phyloP scores from a whole-genome alignment of 2,888 invertebrate genomes.

The Pachliopta kotzebuea region DNA sequence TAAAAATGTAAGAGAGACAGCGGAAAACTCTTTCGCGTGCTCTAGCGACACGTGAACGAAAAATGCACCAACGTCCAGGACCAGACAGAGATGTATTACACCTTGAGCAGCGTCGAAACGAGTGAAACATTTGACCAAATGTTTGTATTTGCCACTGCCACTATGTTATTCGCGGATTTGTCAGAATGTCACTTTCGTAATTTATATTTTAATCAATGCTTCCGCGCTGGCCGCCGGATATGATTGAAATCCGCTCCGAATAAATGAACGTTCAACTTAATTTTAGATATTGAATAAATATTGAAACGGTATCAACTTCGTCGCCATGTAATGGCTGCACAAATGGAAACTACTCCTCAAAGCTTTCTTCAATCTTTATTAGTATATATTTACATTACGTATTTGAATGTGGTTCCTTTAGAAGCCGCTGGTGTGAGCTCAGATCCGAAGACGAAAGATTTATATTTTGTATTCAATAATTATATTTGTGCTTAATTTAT shows the following conservation, averaged over 20 bases:
- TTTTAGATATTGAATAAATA: conserved; percentile 30
- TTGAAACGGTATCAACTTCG: conserved; percentile 20
- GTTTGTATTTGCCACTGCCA: conserved; percentile 6
- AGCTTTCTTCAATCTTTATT: conserved; percentile 5
- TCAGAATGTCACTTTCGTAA: conserved; percentile 40
- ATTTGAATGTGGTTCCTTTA: conserved; percentile 50
- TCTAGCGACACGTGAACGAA: conserved; percentile 17
- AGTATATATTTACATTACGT: conserved; percentile 28
- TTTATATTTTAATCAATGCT: conserved; percentile 60
- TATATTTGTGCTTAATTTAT: conserved; percentile 48
- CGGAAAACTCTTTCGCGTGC: conserved; percentile 15
- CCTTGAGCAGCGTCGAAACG: conserved; percentile 5
- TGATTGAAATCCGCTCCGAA: conserved; percentile 50
- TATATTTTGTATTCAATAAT: conserved; percentile 58
- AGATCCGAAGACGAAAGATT: conserved; percentile 42
- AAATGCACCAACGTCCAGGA: conserved; percentile 22
- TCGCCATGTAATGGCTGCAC: conserved; percentile 19
- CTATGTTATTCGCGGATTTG: conserved; percentile 19
- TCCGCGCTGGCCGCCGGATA: conserved; percentile 44
- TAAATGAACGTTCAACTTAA: conserved; percentile 29
- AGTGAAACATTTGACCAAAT: conserved; percentile 19
- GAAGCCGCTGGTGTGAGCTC: conserved; percentile 50
- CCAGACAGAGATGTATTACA: conserved; percentile 23
- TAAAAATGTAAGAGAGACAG: conserved; percentile 25
- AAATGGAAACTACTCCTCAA: conserved; percentile 25